Evolutionary conservation across 1,140 invertebrate genomes (phyloP).

Genomic region (Drosophila seguyi): DNA sequence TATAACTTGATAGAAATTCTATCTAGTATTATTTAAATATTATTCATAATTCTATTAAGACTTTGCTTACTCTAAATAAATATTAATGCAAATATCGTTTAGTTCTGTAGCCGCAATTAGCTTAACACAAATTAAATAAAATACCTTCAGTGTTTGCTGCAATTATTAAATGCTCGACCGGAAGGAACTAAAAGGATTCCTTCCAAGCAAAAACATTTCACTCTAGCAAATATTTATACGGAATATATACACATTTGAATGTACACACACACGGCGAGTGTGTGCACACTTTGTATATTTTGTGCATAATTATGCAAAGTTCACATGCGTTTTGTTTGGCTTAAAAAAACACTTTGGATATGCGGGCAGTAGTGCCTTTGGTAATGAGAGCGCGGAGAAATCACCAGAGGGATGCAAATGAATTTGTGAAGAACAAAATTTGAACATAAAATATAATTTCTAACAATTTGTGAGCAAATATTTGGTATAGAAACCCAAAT

Average conservation of each 20-base stretch:
- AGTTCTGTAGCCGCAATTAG: background rate
- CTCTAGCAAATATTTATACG: conserved; percentile 56
- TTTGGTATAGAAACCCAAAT: background rate
- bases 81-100: background rate
- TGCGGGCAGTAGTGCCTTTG: conserved; percentile 8
- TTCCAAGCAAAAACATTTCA: conserved; percentile 27
- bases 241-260: conserved; percentile 13
- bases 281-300: conserved; percentile 39
- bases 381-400: conserved; percentile 4
- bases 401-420: background rate
- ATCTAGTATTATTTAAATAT: background rate
- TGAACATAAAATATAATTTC: background rate
- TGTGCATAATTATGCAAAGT: conserved; percentile 74
- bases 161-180: conserved; percentile 46
- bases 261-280: conserved; percentile 3
- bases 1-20: background rate
- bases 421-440: background rate
- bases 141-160: conserved; percentile 24
- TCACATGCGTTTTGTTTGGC: conserved; percentile 69
- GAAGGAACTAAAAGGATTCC: background rate
- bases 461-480: background rate
- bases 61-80: background rate
- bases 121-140: conserved; percentile 10
- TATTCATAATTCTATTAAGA: background rate
- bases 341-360: conserved; percentile 58